Evolutionary conservation across 2,113 vertebrate genomes (phyloP).

Genomic region (Burhinus oedicnemus): DNA sequence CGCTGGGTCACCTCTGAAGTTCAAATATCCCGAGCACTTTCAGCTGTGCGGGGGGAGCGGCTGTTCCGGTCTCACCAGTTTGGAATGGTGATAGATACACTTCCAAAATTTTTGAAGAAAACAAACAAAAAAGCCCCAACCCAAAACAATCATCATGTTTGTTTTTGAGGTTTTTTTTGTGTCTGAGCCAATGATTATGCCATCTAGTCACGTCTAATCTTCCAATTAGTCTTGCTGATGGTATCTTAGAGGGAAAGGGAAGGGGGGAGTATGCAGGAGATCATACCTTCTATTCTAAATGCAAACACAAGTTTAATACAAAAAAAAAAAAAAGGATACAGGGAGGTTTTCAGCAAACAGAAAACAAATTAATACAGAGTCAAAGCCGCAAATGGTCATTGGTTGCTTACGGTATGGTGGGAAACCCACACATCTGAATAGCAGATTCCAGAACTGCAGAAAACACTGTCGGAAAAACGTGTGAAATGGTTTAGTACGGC

Average conservation of each 20-base stretch:
- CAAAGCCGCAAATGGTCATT: neutral
- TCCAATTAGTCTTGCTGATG: neutral
- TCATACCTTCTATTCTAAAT: constrained; percentile 28
- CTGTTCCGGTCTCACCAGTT: neutral
- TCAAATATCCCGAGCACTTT: neutral
- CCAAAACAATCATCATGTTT: neutral
- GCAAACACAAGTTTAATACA: constrained; percentile 10
- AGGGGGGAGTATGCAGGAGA: neutral
- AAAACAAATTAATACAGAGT: neutral
- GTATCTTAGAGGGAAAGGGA: neutral
- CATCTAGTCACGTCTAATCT: neutral
- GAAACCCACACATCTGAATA: constrained; percentile 49
- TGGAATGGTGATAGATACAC: neutral
- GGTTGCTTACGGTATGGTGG: neutral
- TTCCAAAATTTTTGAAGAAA: neutral
- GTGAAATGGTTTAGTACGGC: neutral
- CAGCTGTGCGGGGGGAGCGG: neutral
- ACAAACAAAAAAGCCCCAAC: neutral
- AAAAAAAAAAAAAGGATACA: neutral
- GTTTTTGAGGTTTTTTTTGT: neutral
- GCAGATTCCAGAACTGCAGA: constrained; percentile 62
- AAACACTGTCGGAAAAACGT: constrained; percentile 41
- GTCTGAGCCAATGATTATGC: neutral
- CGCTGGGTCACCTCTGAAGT: neutral
- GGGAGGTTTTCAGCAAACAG: neutral